Base-by-base conservation (phyloP, 2,888 invertebrate species). In the Drosophila peninsularis region DNA sequence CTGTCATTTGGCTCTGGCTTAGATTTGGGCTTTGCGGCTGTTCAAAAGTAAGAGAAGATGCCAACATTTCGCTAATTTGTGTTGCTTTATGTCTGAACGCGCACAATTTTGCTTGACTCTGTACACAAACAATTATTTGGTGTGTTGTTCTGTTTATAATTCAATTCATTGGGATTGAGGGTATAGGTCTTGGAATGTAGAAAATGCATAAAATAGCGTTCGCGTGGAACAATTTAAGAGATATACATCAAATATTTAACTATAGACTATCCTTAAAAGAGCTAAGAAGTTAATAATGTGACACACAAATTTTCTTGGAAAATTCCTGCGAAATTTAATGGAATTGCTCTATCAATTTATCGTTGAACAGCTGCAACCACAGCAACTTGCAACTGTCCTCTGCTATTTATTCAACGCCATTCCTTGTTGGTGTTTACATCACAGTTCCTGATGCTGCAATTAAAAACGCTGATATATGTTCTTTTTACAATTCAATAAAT, bases 401-500 rank as follows among this genome's bases (percentile, higher is more conserved):
- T 34, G 65, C 49, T 85, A 69, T 82, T 85, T 88, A 70, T 67
- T 82, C 73, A 88, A 75, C 55, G 62, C 61, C 41, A 49, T 50
- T 67, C 45, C 70, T 61, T 44, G 52, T 57, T 53, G 61, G 45
- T 67, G 64, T 61, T 69, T 56, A 27, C 50, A 44, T 54, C 50
- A 57, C 70, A 66, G 57, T 66, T 68, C 69, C 69, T 77, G 63
- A 57, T 79, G 78, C 74, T 68, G 88, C 89, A 85, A 89, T 85
- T 89, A 84, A 88, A 87, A 90, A 69, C 84, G 89, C 89, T 87
- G 90, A 87, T 87, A 90, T 87, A 87, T 90, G 87, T 83, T 75
- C 76, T 83, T 90, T 87, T 87, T 87, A 83, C 86, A 88, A 88
- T 90, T 90, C 86, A 87, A 87, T 87, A 90, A 87, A 90, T 87